These are phyloP conservation scores for Corydoras sp. DNA, from an alignment of 2,113 vertebrate genomes.

Conservation along the genomic window DNA sequence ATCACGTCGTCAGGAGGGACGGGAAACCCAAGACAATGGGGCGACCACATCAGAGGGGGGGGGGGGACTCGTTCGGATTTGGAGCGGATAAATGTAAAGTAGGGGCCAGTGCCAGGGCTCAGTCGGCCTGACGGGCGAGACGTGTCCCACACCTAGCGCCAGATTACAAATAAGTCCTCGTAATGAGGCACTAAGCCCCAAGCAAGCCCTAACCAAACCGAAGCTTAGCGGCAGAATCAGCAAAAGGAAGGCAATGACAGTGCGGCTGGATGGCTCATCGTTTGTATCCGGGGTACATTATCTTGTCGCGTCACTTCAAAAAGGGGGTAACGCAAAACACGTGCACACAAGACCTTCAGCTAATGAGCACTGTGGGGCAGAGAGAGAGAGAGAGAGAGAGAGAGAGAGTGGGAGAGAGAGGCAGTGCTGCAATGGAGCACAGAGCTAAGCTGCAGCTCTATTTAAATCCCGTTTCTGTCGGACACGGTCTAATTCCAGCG, in stretches of 20 bases:
- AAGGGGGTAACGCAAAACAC: conserved; percentile 7
- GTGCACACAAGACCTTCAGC: too few species aligned
- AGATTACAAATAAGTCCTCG: conserved; percentile 18
- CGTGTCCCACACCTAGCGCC: conserved; percentile 8
- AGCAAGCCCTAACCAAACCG: conserved; percentile 9
- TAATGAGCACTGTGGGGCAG: too few species aligned
- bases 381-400: too few species aligned
- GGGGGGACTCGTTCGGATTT: not conserved
- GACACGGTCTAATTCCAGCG: conserved; percentile 51
- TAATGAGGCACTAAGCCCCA: conserved; percentile 20
- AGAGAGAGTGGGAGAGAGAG: too few species aligned
- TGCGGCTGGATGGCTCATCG: too few species aligned
- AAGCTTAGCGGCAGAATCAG: conserved; percentile 11
- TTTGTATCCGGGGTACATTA: conserved; percentile 34
- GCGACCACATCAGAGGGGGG: conserved; percentile 20
- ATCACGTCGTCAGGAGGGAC: conserved; percentile 40
- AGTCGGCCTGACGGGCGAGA: not conserved
- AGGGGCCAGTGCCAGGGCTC: conserved; percentile 8
- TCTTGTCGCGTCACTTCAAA: conserved; percentile 57
- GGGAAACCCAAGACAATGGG: conserved; percentile 14
- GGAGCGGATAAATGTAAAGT: not conserved
- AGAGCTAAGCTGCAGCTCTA: conserved; percentile 37
- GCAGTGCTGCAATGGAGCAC: conserved; percentile 35
- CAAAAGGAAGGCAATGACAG: not conserved
- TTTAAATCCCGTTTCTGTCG: conserved; percentile 46